These are phyloP conservation scores for Phalanger gymnotis DNA, from an alignment of 2,797 vertebrate species.

Conservation along the genomic window DNA sequence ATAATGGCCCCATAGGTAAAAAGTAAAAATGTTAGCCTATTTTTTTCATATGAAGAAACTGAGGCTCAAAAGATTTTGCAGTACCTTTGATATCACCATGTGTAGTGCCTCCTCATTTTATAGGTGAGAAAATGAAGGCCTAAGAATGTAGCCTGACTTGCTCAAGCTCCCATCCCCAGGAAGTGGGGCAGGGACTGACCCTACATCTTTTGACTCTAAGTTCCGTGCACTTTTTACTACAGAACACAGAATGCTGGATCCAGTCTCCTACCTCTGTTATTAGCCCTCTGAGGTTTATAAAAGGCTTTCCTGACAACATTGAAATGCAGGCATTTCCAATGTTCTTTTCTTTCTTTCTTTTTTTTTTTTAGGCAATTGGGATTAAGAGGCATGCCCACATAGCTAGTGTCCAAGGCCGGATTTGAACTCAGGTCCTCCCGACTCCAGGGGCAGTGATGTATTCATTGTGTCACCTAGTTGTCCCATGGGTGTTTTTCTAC, in stretches of 20 bases:
- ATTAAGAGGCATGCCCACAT: not conserved
- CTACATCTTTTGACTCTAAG: not conserved
- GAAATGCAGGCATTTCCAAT: not conserved
- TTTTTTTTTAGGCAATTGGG: no score
- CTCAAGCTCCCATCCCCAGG: not conserved
- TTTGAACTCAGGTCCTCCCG: not conserved
- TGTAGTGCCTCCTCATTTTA: not conserved
- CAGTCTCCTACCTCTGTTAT: not conserved
- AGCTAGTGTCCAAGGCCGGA: not conserved
- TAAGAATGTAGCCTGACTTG: not conserved
- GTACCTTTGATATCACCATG: not conserved
- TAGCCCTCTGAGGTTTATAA: not conserved
- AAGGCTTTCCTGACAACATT: not conserved
- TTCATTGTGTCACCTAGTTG: not conserved
- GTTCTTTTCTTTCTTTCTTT: no score
- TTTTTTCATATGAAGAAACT: not conserved
- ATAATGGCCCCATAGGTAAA: not conserved
- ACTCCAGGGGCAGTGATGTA: not conserved
- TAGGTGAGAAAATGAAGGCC: not conserved
- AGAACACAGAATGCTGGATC: not conserved
- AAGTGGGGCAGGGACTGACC: not conserved
- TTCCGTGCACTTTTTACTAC: not conserved
- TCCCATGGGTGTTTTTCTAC: not conserved
- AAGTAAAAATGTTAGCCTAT: not conserved
- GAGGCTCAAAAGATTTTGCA: not conserved